Conservation (phyloP, 2,113 vertebrate genomes). For the Pseudorasbora parva region DNA sequence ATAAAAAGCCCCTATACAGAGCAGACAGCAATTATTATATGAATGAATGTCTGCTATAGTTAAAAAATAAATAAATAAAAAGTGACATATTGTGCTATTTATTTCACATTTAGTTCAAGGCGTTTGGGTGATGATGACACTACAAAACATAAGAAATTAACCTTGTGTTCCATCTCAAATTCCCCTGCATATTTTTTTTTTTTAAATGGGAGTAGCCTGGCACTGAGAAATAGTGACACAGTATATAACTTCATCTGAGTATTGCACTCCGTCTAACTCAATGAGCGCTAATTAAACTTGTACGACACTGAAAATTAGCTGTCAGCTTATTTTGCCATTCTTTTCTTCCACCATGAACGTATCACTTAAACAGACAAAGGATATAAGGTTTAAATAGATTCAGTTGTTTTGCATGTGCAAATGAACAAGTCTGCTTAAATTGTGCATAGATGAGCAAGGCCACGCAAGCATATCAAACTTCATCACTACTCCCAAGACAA, state of each 20-base stretch:
- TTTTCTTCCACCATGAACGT: background rate
- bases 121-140: slow-evolving; percentile 13
- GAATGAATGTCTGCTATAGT: background rate
- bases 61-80: slow-evolving; percentile 6
- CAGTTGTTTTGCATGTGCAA: slow-evolving; percentile 22
- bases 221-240: background rate
- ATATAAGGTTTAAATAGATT: slow-evolving; percentile 46
- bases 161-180: slow-evolving; percentile 39
- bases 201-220: slow-evolving; percentile 30
- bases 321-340: background rate
- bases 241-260: background rate
- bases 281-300: slow-evolving; percentile 31
- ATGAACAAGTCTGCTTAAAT: slow-evolving; percentile 35
- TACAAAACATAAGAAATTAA: slow-evolving; percentile 24
- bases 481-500: slow-evolving; percentile 58
- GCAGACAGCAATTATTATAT: slow-evolving; percentile 11
- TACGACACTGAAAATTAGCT: slow-evolving; percentile 27
- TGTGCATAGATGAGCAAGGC: slow-evolving; percentile 33
- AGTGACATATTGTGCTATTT: slow-evolving; percentile 14
- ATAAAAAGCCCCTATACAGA: background rate
- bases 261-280: background rate
- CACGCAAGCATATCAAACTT: slow-evolving; percentile 45
- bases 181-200: slow-evolving; percentile 20
- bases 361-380: background rate
- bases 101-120: slow-evolving; percentile 32